These are phyloP conservation scores for Pachypanchax playfairii DNA, from an alignment of 2,113 vertebrate species.

Conservation along the genomic window DNA sequence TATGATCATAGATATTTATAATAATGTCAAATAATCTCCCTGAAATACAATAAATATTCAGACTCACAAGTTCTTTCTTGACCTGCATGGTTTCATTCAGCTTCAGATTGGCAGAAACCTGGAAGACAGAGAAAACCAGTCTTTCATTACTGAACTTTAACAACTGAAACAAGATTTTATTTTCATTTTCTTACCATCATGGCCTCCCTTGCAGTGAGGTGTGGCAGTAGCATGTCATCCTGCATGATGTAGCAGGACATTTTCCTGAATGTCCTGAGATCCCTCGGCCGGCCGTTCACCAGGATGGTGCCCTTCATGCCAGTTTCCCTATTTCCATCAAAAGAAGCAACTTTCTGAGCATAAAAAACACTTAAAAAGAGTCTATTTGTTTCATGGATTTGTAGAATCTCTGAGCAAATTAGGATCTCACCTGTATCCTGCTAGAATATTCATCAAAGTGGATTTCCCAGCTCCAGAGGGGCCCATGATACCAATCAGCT, in stretches of 20 bases:
- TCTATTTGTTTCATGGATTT: not conserved
- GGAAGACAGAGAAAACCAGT: constrained; percentile 6
- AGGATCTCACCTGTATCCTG: constrained; percentile 90
- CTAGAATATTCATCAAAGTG: constrained; percentile 97
- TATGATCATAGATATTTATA: not conserved
- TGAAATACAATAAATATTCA: not conserved
- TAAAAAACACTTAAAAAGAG: not conserved
- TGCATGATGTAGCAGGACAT: constrained; percentile 99
- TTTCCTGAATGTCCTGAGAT: constrained; percentile 96
- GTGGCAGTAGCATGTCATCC: constrained; percentile 95
- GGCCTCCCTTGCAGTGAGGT: constrained; percentile 91
- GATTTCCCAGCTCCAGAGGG: constrained; percentile 97
- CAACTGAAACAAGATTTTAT: not conserved
- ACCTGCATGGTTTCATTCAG: constrained; percentile 93
- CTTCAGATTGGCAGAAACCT: constrained; percentile 97
- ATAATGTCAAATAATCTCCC: not conserved
- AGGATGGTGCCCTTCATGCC: constrained; percentile 98
- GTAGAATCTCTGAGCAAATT: not conserved
- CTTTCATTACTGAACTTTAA: not conserved
- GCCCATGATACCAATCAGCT: constrained; percentile 98
- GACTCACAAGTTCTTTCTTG: constrained; percentile 94
- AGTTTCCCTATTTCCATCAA: constrained; percentile 83
- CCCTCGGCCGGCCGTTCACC: constrained; percentile 89
- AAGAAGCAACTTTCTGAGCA: constrained; percentile 1
- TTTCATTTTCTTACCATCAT: constrained; percentile 89